These are phyloP conservation scores for Amblyjoppa fuscipennis DNA, from an alignment of 2,888 invertebrate genomes.

Conservation along the genomic window DNA sequence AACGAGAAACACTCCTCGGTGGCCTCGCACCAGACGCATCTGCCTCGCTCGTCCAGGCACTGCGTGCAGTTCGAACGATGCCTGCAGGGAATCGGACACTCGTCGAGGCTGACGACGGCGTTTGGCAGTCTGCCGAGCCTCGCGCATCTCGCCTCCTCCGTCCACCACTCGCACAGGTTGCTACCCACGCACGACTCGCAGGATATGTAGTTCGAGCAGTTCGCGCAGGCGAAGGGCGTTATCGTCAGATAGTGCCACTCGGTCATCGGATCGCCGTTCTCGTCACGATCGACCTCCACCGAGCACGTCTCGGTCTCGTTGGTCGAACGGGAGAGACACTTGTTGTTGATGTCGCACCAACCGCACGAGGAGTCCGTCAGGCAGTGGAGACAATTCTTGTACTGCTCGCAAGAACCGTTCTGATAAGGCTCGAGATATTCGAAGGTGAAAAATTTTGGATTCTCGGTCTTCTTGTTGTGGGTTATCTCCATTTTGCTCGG, in stretches of 20 bases:
- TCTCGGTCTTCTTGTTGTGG: slow-evolving; percentile 91
- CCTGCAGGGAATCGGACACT: slow-evolving; percentile 94
- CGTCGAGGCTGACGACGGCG: slow-evolving; percentile 88
- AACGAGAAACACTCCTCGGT: slow-evolving; percentile 97
- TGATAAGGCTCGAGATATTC: slow-evolving; percentile 96
- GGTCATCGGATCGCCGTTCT: slow-evolving; percentile 86
- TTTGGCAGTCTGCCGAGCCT: slow-evolving; percentile 90
- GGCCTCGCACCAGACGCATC: slow-evolving; percentile 98
- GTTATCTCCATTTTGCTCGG: slow-evolving; percentile 93
- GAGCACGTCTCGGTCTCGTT: slow-evolving; percentile 89
- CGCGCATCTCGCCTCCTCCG: slow-evolving; percentile 94
- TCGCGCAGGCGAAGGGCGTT: slow-evolving; percentile 93
- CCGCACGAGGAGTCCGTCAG: slow-evolving; percentile 95
- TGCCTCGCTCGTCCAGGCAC: slow-evolving; percentile 94
- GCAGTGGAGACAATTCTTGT: slow-evolving; percentile 95
- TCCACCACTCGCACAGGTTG: slow-evolving; percentile 96
- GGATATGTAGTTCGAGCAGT: slow-evolving; percentile 95
- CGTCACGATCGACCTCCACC: slow-evolving; percentile 85
- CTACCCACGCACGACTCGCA: slow-evolving; percentile 93
- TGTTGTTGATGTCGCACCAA: slow-evolving; percentile 94
- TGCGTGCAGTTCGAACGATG: slow-evolving; percentile 91
- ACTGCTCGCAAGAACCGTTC: slow-evolving; percentile 91
- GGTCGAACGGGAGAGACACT: slow-evolving; percentile 89
- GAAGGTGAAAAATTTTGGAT: slow-evolving; percentile 94
- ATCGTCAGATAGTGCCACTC: slow-evolving; percentile 94